These are phyloP conservation scores for Fratercula arctica DNA, from an alignment of 2,797 vertebrate species.

Conservation along the genomic window DNA sequence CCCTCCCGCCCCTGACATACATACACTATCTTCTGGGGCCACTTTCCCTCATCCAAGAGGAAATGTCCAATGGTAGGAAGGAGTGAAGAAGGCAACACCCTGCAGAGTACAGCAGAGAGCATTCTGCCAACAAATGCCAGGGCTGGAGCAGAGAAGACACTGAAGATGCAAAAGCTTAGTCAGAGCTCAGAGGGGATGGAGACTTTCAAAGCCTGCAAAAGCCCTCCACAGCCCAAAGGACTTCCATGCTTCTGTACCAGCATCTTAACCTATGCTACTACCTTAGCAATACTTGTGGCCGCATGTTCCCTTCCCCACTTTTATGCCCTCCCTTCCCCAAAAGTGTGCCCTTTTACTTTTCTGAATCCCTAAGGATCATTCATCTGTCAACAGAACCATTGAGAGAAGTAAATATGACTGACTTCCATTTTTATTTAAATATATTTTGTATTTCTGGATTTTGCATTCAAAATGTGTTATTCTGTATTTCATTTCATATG, in stretches of 20 bases:
- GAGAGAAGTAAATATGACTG: accelerated
- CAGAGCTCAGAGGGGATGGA: background rate
- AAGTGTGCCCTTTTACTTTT: background rate
- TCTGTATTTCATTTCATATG: background rate
- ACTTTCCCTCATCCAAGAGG: background rate
- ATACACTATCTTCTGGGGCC: background rate
- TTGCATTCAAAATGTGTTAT: background rate
- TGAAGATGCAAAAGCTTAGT: background rate
- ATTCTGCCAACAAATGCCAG: background rate
- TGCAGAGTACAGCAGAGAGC: background rate
- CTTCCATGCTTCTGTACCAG: background rate
- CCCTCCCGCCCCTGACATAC: accelerated
- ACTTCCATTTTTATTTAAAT: background rate
- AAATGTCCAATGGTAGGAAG: background rate
- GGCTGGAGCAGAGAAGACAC: background rate
- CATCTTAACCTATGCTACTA: background rate
- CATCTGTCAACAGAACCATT: accelerated
- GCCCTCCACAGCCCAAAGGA: background rate
- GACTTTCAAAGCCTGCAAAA: background rate
- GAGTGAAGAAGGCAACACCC: background rate
- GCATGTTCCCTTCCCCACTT: background rate
- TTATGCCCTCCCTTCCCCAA: background rate
- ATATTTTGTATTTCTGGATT: background rate
- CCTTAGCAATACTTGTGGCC: background rate
- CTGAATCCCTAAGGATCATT: background rate